Conservation (phyloP, 2,113 vertebrate genomes). For the Poeciliopsis turrubarensis region DNA sequence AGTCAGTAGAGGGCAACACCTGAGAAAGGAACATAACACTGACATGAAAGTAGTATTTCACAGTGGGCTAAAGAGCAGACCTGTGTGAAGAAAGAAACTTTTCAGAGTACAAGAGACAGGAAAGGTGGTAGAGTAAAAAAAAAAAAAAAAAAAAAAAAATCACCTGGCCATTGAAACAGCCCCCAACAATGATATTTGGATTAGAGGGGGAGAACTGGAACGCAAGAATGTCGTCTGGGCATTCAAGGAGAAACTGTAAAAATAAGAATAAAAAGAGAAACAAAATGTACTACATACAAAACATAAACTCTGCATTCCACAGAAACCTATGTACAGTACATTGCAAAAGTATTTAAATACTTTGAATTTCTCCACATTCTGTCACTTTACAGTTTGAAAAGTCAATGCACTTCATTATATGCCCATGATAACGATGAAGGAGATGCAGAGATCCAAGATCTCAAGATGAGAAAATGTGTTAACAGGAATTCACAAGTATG, state of each 20-base stretch:
- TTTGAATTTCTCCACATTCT: background rate
- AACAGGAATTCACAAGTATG: no score
- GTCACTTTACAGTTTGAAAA: background rate
- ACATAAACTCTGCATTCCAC: constrained; percentile 35
- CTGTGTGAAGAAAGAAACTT: constrained; percentile 6
- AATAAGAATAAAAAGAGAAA: constrained; percentile 28
- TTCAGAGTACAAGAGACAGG: background rate
- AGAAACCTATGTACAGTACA: background rate
- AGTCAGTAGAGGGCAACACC: constrained; percentile 1
- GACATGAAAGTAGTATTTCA: background rate
- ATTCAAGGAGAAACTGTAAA: constrained; percentile 88
- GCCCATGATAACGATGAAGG: background rate
- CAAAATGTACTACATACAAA: constrained; percentile 29
- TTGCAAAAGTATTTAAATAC: background rate
- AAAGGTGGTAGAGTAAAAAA: background rate
- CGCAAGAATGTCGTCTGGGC: constrained; percentile 87
- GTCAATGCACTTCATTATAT: background rate
- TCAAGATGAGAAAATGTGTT: background rate
- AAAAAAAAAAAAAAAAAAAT: background rate
- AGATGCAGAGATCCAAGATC: background rate
- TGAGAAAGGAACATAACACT: background rate
- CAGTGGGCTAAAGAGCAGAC: background rate
- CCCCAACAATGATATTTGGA: constrained; percentile 91
- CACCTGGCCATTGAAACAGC: constrained; percentile 93
- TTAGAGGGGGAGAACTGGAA: constrained; percentile 91